phyloP scores from a whole-genome alignment of 2,113 vertebrate species.

The Syrrhaptes paradoxus region DNA sequence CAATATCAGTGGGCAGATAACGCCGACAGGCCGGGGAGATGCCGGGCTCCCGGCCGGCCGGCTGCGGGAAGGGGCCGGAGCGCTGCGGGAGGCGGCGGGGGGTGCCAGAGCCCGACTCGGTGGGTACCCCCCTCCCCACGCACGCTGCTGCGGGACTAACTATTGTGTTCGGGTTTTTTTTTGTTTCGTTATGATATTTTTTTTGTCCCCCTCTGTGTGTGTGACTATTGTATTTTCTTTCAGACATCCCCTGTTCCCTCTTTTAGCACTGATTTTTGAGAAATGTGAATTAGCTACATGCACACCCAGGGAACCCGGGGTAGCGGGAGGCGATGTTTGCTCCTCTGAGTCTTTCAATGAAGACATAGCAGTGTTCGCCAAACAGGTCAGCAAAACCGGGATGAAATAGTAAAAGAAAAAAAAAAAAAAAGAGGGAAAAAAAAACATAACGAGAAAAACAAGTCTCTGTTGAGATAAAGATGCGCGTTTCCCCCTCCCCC shows the following conservation, averaged over 20 bases:
- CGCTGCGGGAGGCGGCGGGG: neutral
- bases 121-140: neutral
- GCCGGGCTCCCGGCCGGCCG: neutral
- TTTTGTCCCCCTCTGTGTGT: slow-evolving; percentile 28
- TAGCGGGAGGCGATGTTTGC: slow-evolving; percentile 99
- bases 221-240: slow-evolving; percentile 88
- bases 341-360: slow-evolving; percentile 99
- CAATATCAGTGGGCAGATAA: slow-evolving; percentile 3
- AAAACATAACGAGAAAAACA: neutral
- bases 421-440: neutral
- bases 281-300: slow-evolving; percentile 99
- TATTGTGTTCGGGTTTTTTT: neutral
- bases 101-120: neutral
- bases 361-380: slow-evolving; percentile 99
- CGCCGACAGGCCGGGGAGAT: neutral
- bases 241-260: slow-evolving; percentile 99
- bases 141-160: slow-evolving; percentile 41
- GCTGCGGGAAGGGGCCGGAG: slow-evolving; percentile 8
- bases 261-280: slow-evolving; percentile 99
- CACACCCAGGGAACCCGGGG: slow-evolving; percentile 98
- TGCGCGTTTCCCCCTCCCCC: slow-evolving; percentile 16
- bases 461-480: slow-evolving; percentile 54
- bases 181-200: neutral
- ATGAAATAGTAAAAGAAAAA: slow-evolving; percentile 40
- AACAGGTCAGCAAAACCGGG: slow-evolving; percentile 91